Evolutionary conservation across 2,797 vertebrate genomes (phyloP).

Genomic region (Rhincodon typus): DNA sequence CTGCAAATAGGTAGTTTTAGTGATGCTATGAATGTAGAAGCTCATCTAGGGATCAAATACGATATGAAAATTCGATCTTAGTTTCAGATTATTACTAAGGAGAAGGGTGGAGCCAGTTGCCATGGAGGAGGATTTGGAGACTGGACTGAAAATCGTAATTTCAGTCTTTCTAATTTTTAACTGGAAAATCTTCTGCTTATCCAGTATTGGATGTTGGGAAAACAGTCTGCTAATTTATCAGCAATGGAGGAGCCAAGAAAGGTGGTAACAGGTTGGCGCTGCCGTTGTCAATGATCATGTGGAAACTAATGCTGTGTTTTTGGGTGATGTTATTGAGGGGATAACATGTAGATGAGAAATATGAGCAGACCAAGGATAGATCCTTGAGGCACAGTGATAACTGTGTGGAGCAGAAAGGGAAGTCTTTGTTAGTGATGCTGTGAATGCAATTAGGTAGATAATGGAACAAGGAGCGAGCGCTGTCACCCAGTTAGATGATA

Average conservation of each 20-base stretch:
- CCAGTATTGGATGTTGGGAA: not conserved
- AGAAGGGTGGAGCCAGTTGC: not conserved
- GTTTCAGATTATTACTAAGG: not conserved
- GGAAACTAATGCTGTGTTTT: not conserved
- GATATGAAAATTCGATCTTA: not conserved
- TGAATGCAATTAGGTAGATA: not conserved
- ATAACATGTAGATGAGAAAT: not conserved
- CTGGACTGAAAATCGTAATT: not conserved
- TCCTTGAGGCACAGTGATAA: not conserved
- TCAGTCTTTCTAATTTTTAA: not conserved
- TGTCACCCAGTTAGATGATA: not conserved
- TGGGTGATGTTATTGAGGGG: not conserved
- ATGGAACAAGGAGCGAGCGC: not conserved
- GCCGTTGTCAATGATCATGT: not conserved
- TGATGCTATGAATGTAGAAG: not conserved
- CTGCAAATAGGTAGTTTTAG: not conserved
- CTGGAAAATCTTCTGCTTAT: not conserved
- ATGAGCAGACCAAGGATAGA: not conserved
- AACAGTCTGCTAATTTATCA: not conserved
- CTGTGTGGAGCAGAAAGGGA: not conserved
- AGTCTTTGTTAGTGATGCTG: not conserved
- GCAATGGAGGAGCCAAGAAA: not conserved
- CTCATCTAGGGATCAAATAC: not conserved
- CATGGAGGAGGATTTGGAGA: not conserved
- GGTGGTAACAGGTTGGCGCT: not conserved